These are phyloP conservation scores for Lacanobia wlatinum DNA, from an alignment of 2,888 invertebrate genomes.

Conservation along the genomic window DNA sequence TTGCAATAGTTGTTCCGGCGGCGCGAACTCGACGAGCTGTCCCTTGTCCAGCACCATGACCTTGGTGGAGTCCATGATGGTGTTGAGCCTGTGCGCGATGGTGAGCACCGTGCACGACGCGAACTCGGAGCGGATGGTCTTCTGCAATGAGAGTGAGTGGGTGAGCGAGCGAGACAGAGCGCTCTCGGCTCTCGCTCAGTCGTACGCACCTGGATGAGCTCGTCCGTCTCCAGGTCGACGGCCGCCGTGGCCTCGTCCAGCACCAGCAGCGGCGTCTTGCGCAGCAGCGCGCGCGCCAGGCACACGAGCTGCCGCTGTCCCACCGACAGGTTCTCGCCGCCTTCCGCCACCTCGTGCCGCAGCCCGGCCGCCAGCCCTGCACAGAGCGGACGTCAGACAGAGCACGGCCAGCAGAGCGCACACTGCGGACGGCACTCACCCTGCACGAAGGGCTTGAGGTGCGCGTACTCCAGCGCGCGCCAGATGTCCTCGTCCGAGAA, in stretches of 20 bases:
- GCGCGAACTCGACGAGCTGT: slow-evolving; percentile 94
- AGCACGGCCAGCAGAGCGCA: neutral
- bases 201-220: slow-evolving; percentile 93
- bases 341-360: slow-evolving; percentile 96
- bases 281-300: slow-evolving; percentile 95
- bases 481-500: slow-evolving; percentile 96
- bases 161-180: neutral
- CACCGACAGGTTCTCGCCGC: slow-evolving; percentile 97
- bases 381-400: neutral
- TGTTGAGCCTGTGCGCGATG: slow-evolving; percentile 98
- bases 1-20: slow-evolving; percentile 92
- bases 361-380: slow-evolving; percentile 93
- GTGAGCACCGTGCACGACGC: slow-evolving; percentile 96
- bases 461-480: slow-evolving; percentile 96
- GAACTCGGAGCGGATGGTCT: slow-evolving; percentile 97
- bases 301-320: slow-evolving; percentile 97
- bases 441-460: slow-evolving; percentile 96
- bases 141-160: slow-evolving; percentile 85
- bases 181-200: no score
- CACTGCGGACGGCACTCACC: slow-evolving; percentile 76
- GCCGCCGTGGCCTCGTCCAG: slow-evolving; percentile 97
- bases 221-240: slow-evolving; percentile 97
- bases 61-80: slow-evolving; percentile 97
- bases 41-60: slow-evolving; percentile 96
- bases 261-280: slow-evolving; percentile 96